Percentiles rank a stretch among this genome's conserved stretches.
Conservation (phyloP, 2,888 invertebrate genomes). For the Colletes collaris region DNA sequence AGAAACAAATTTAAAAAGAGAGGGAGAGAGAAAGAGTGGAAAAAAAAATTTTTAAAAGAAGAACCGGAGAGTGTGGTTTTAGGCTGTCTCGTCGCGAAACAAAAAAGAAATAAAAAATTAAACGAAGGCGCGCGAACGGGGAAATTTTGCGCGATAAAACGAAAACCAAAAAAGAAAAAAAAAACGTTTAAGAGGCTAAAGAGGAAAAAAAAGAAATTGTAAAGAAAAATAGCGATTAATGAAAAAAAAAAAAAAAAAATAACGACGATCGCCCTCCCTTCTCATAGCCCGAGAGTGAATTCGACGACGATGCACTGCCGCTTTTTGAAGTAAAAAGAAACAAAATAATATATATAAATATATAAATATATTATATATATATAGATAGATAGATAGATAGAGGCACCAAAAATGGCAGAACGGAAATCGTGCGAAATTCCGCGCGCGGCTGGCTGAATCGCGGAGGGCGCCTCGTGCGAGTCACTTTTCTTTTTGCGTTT, state of each 20-base stretch:
- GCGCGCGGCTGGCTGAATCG: slow-evolving; percentile 63
- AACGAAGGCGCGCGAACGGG: not conserved
- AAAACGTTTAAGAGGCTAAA: not conserved
- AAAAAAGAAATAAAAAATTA: slow-evolving; percentile 26
- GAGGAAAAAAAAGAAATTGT: slow-evolving; percentile 4
- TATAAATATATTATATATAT: slow-evolving; percentile 69
- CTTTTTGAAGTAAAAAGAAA: slow-evolving; percentile 68
- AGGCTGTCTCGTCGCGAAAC: slow-evolving; percentile 67
- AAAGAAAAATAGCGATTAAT: not conserved
- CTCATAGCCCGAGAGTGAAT: slow-evolving; percentile 65
- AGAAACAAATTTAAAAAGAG: not conserved
- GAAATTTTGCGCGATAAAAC: slow-evolving; percentile 2
- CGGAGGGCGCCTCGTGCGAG: slow-evolving; percentile 67
- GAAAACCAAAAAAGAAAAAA: slow-evolving; percentile 13
- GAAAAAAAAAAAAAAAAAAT: slow-evolving; percentile 8
- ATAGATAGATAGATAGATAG: slow-evolving; percentile 68
- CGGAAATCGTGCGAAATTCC: slow-evolving; percentile 68
- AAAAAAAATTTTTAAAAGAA: not conserved
- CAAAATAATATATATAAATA: slow-evolving; percentile 70
- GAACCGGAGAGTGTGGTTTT: slow-evolving; percentile 2
- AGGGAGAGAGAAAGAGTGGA: not conserved
- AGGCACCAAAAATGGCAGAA: slow-evolving; percentile 69
- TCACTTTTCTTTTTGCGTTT: slow-evolving; percentile 48
- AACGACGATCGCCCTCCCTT: slow-evolving; percentile 66
- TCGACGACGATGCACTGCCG: slow-evolving; percentile 72